Evolutionary conservation across 2,888 invertebrate genomes (phyloP).

Genomic region (Tinea semifulvella): DNA sequence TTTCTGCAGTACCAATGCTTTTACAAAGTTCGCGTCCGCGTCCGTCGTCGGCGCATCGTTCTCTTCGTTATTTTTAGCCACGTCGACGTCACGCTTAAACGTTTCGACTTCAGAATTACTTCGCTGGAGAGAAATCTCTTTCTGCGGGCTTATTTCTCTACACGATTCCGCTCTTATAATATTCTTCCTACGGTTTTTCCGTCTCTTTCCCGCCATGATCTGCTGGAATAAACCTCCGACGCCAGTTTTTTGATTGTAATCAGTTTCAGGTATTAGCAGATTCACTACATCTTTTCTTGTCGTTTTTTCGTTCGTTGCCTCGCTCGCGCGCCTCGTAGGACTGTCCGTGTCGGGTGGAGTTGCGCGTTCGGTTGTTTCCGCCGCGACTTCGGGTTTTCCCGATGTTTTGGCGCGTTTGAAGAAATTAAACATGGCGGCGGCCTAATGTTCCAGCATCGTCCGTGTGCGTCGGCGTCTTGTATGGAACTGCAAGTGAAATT

Average conservation of each 20-base stretch:
- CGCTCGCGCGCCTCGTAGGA: slow-evolving; percentile 31
- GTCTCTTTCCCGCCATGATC: slow-evolving; percentile 56
- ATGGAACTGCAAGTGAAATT: slow-evolving; percentile 37
- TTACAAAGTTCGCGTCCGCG: slow-evolving; percentile 50
- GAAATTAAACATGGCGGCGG: slow-evolving; percentile 54
- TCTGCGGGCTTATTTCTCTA: slow-evolving; percentile 35
- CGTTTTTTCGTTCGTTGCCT: too few relatives aligned
- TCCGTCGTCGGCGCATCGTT: slow-evolving; percentile 27
- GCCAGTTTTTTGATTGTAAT: slow-evolving; percentile 48
- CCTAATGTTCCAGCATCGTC: slow-evolving; percentile 37
- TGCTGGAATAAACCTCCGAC: slow-evolving; percentile 47
- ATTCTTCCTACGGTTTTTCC: slow-evolving; percentile 34
- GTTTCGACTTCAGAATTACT: slow-evolving; percentile 32
- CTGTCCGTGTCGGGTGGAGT: neutral
- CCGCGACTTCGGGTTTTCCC: slow-evolving; percentile 44
- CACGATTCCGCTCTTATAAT: slow-evolving; percentile 35
- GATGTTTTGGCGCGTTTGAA: slow-evolving; percentile 46
- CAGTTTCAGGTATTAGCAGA: slow-evolving; percentile 46
- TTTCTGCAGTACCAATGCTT: slow-evolving; percentile 54
- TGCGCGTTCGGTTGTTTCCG: slow-evolving; percentile 27
- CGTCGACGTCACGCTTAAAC: slow-evolving; percentile 23
- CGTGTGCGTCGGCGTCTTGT: slow-evolving; percentile 29
- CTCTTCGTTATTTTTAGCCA: slow-evolving; percentile 37
- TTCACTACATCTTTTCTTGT: slow-evolving; percentile 62
- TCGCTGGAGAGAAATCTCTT: slow-evolving; percentile 34